Evolutionary conservation across 1,140 invertebrate genomes (phyloP), one percentile per base, ranked within the genome.

Genomic region (Drosophila equinoxialis): DNA sequence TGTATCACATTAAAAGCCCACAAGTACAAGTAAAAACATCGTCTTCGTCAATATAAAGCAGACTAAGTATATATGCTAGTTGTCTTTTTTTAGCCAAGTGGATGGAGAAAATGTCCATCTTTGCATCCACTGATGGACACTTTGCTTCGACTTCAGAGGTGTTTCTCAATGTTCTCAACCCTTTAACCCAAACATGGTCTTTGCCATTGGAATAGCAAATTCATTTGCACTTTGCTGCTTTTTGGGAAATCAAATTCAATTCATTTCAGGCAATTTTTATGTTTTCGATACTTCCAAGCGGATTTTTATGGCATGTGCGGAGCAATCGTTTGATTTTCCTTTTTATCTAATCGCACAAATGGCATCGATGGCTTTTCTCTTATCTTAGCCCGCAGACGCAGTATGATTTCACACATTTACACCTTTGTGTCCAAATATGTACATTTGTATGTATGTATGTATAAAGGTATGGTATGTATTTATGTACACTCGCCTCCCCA

Each of bases 321-420:
- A 64, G 63, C 69, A 74, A 81, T 68, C 68, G 74, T 75, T 82
- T 63, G 23, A 37, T 63, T 59, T 64, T 17, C 42, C 68, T 41
- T 64, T 64, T 68, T 86, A 86, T 87, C 83, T 86, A 79, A 86
- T 86, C 83, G 73, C 65, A 64, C 66, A 60, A 59, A 78, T 69
- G 71, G 76, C 62, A 77, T 72, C 39, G 59, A 66, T 66, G 57
- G 45, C n/a, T 64, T 33, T 54, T 7, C 79, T 80, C 79, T 80
- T 86, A 86, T 86, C 83, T 65, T 60, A 58, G 20, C 83, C 83
- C 70, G 79, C 83, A 87, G 61, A 66, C 61, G 57, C 67, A 35
- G 61, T 57, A 48, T 69, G 42, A 69, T 73, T 81, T 76, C 59
- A 79, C 66, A 57, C 58, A 68, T 66, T 66, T 79, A 23, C 45